These are phyloP conservation scores for Psittacula echo DNA, from an alignment of 2,797 vertebrate species.

Conservation along the genomic window DNA sequence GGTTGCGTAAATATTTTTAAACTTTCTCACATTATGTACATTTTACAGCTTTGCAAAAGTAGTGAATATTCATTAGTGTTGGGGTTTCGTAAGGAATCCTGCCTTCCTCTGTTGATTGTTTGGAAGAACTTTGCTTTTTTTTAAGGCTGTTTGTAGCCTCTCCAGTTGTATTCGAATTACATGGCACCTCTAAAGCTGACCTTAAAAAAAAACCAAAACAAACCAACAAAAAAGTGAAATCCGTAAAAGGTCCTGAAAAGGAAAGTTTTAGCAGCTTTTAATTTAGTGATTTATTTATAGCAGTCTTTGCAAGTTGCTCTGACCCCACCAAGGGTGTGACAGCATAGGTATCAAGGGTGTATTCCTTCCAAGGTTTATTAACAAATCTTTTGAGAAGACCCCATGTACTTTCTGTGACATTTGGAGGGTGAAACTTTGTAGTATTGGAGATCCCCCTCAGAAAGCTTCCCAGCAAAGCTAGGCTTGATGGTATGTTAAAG, in stretches of 20 bases:
- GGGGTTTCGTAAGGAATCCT: background rate
- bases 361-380: background rate
- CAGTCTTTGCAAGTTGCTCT: background rate
- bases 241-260: background rate
- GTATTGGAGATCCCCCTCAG: background rate
- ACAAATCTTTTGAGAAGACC: background rate
- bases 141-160: background rate
- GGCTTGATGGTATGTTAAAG: background rate
- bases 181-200: accelerated
- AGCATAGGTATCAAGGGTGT: background rate
- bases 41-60: background rate
- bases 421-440: background rate
- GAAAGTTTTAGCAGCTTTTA: background rate
- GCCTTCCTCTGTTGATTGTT: background rate
- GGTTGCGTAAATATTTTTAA: background rate
- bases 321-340: background rate
- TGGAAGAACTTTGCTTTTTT: background rate
- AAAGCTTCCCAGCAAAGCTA: background rate
- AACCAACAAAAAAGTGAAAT: background rate
- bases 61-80: background rate
- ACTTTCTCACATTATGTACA: accelerated
- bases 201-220: background rate
- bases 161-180: background rate
- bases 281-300: background rate
- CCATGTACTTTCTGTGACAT: accelerated